Evolutionary conservation across 1,140 invertebrate species (phyloP).

Genomic region (Drosophila gunungcola): DNA sequence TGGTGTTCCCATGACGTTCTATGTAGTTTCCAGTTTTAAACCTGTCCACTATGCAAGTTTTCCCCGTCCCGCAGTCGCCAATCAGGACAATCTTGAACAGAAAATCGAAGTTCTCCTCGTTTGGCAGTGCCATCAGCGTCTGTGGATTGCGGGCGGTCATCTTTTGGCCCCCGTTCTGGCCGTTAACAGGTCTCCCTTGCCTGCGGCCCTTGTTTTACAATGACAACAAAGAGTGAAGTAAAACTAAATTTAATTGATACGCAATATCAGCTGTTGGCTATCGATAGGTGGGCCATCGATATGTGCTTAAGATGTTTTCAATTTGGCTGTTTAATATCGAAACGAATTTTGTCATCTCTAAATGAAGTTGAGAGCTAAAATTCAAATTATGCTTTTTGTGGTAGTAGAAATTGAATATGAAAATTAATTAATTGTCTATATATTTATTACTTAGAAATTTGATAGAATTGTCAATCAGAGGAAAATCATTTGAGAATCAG

Average conservation of each 20-base stretch:
- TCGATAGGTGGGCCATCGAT: neutral
- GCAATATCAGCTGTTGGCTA: slow-evolving; percentile 19
- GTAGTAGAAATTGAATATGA: too few species aligned
- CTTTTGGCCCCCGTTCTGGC: slow-evolving; percentile 11
- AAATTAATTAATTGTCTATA: too few species aligned
- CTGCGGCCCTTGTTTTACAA: slow-evolving; percentile 14
- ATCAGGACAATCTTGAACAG: slow-evolving; percentile 92
- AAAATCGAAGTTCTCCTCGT: slow-evolving; percentile 90
- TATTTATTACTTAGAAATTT: too few species aligned
- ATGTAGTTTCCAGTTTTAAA: slow-evolving; percentile 97
- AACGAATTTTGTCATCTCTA: neutral
- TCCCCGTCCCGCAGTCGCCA: slow-evolving; percentile 92
- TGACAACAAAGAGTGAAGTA: slow-evolving; percentile 22
- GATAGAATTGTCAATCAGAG: too few species aligned
- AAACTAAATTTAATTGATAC: slow-evolving; percentile 19
- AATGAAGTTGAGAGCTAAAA: neutral
- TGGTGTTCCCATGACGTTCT: slow-evolving; percentile 96
- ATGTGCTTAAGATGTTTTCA: too few species aligned
- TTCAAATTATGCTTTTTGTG: neutral
- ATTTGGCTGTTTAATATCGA: neutral
- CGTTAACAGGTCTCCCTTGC: slow-evolving; percentile 16
- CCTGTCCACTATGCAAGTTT: slow-evolving; percentile 94
- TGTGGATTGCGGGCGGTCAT: slow-evolving; percentile 86
- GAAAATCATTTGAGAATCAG: too few species aligned
- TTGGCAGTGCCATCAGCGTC: slow-evolving; percentile 85